Conservation (phyloP, 2,797 vertebrate species). For the Gallinago solitaria region DNA sequence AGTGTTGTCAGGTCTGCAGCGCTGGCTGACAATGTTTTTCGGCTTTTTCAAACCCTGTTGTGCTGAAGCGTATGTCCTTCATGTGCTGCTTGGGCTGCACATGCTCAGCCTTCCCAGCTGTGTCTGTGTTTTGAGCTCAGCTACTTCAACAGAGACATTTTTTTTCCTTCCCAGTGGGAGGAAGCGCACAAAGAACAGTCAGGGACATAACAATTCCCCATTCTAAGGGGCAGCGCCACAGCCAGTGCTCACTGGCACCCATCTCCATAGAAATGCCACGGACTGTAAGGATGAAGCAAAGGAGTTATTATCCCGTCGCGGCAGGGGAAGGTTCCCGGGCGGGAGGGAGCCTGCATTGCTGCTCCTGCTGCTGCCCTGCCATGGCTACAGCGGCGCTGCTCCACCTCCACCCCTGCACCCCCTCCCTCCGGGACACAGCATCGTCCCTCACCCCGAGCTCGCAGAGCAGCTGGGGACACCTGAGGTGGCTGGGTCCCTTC, state of each 20-base stretch:
- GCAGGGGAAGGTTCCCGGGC: constrained; percentile 19
- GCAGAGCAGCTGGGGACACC: not conserved
- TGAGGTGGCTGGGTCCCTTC: not conserved
- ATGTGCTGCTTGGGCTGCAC: not conserved
- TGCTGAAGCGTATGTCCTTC: not conserved
- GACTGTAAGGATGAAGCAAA: constrained; percentile 51
- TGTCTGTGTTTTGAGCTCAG: constrained; percentile 29
- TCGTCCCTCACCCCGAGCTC: not conserved
- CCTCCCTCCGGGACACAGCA: not conserved
- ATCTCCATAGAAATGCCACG: constrained; percentile 60
- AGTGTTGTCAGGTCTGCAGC: not conserved
- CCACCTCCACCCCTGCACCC: not conserved
- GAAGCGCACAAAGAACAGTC: constrained; percentile 38
- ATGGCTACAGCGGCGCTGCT: constrained; percentile 34
- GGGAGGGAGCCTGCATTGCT: constrained; percentile 28
- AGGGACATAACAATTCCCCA: constrained; percentile 41
- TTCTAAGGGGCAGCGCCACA: constrained; percentile 5
- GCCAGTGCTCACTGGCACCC: constrained; percentile 47
- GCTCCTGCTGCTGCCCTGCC: constrained; percentile 1
- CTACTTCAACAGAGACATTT: constrained; percentile 17
- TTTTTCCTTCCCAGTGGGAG: constrained; percentile 25
- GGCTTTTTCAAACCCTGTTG: not conserved
- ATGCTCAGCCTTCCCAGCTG: not conserved
- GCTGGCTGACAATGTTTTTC: not conserved
- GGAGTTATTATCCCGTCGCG: constrained; percentile 45